Evolutionary conservation across 1,140 invertebrate genomes (phyloP).

Genomic region (Trachelipus rathkii): DNA sequence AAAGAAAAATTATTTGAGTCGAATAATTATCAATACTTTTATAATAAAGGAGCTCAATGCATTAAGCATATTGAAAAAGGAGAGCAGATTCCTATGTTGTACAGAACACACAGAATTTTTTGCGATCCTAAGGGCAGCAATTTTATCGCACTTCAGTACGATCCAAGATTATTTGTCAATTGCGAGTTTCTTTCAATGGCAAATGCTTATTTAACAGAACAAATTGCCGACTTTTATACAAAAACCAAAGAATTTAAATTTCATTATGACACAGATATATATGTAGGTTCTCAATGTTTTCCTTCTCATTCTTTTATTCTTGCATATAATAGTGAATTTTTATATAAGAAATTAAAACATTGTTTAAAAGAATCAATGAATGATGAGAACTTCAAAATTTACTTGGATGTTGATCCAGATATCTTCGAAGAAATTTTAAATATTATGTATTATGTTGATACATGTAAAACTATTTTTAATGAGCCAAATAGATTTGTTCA

Average conservation of each 20-base stretch:
- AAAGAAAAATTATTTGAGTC: not conserved
- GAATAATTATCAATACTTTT: not conserved
- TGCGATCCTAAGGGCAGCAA: not conserved
- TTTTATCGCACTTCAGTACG: conserved; percentile 1
- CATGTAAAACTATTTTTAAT: not conserved
- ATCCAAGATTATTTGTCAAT: not conserved
- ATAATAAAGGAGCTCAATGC: not conserved
- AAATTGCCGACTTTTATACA: too few relatives aligned
- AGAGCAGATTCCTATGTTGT: not conserved
- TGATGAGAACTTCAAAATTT: not conserved
- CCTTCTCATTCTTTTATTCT: not conserved
- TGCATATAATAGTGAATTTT: not conserved
- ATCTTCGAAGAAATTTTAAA: not conserved
- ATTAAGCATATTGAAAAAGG: not conserved
- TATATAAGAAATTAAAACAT: not conserved
- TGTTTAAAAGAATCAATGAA: not conserved
- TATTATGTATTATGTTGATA: not conserved
- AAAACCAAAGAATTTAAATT: not conserved
- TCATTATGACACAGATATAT: not conserved
- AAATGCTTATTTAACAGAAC: too few relatives aligned
- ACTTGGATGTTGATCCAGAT: not conserved
- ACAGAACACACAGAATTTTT: not conserved
- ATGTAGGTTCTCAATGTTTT: not conserved
- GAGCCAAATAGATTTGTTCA: not conserved
- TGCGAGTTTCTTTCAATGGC: too few relatives aligned